Base-by-base conservation (phyloP, 2,888 invertebrate species). In the Philereme transversata region DNA sequence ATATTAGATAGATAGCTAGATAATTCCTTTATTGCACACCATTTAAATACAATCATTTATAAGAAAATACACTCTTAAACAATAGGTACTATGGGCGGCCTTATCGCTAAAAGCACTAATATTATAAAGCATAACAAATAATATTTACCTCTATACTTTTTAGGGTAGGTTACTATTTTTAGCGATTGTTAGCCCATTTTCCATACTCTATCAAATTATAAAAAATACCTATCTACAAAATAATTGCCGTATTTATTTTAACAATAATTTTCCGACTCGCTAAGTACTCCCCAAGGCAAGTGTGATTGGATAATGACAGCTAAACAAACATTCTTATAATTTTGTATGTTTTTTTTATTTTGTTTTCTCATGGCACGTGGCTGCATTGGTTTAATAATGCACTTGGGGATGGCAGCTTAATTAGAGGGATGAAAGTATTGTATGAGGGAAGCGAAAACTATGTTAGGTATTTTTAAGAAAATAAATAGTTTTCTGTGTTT, bases 311-410 rank as follows among this genome's bases (percentile, higher is more conserved):
- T 67, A 60, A 67, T 57, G 55, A 62, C 65, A 62, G 11, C 48
- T 57, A 63, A 58, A 70, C 62, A 66, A 66, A 66, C 64, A 66
- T 11, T 22, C 48, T 57, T 53, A 62, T 63, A 62, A 62, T 46
- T 51, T 56, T 68, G 60, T 70, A 35, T 53, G 60, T 55, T 4
- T 57, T 48, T 49, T 60, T 62, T 61, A 65, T 51, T 51, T 45
- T 62, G 60, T 61, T 59, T 64, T 57, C 47, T 6, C 10, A 35
- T 1, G 64, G 9, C 69, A 69, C 69, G 69, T 64, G 69, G 11
- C 69, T 51, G 36, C 22, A 50, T 43, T 22, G 51, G 38, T 45
- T 46, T 61, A 59, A 55, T 60, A 57, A 63, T 60, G 59, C 57
- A 54, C 44, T 58, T 44, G 48, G 47, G 57, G 45, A 48, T 57